A percentile compares a stretch with the other conserved stretches of the same genome.
These are phyloP conservation scores for Tauraco hartlaubi DNA, from an alignment of 2,797 vertebrate species.

Conservation along the genomic window DNA sequence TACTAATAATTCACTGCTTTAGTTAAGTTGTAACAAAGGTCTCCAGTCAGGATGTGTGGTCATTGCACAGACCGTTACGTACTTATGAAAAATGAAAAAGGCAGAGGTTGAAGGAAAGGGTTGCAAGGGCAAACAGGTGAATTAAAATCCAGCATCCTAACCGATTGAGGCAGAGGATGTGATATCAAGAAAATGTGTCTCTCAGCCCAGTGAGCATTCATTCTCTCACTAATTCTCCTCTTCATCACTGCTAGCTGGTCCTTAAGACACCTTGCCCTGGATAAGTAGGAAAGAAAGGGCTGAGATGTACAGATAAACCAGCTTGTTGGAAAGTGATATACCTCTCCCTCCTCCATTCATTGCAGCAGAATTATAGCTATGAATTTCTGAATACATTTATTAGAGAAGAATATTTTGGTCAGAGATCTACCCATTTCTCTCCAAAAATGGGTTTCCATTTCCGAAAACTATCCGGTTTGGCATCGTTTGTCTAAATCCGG, in stretches of 20 bases:
- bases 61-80: fast-evolving
- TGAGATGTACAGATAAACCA: neutral
- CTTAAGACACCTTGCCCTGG: neutral
- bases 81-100: neutral
- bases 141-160: neutral
- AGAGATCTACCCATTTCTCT: neutral
- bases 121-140: neutral
- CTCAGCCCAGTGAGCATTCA: neutral
- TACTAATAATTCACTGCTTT: neutral
- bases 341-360: neutral
- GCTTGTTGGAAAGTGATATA: neutral
- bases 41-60: neutral
- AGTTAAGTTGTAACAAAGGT: neutral
- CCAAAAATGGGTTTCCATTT: too few species aligned
- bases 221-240: neutral
- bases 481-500: neutral
- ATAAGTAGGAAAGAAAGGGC: neutral
- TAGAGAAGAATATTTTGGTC: neutral
- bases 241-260: neutral
- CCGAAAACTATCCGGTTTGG: neutral
- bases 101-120: neutral
- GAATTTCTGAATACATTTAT: neutral
- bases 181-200: neutral
- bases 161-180: neutral
- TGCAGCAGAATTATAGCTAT: neutral